Conservation (phyloP, 1,140 invertebrate genomes). For the Acyrthosiphon pisum region DNA sequence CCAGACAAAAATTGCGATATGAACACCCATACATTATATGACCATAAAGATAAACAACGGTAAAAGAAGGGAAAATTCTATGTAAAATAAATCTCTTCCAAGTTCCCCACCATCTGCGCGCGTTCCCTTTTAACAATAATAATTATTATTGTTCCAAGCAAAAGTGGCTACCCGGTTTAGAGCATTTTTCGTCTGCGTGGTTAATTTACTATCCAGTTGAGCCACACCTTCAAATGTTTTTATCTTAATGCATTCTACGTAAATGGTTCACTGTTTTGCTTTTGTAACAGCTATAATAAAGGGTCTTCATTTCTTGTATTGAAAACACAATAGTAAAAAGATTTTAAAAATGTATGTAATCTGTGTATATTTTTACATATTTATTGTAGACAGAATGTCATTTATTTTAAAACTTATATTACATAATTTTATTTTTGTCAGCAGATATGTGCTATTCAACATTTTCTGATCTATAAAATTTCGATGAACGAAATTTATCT, state of each 20-base stretch:
- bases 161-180: neutral
- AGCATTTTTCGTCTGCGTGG: slow-evolving; percentile 13
- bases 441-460: neutral
- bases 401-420: neutral
- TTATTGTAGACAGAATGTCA: neutral
- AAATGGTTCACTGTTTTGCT: neutral
- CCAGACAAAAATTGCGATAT: neutral
- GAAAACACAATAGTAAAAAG: neutral
- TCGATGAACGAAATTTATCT: neutral
- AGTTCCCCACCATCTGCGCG: neutral
- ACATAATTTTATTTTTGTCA: neutral
- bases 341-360: neutral
- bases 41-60: slow-evolving; percentile 20
- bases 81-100: slow-evolving; percentile 43
- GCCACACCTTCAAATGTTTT: slow-evolving; percentile 48
- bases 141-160: slow-evolving; percentile 32
- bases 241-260: slow-evolving; percentile 37
- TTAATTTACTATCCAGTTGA: slow-evolving; percentile 39
- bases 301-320: neutral
- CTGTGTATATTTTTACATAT: neutral
- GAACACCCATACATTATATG: neutral
- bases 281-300: slow-evolving; percentile 31
- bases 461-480: neutral
- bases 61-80: neutral
- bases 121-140: slow-evolving; percentile 30